Evolutionary conservation across 2,113 vertebrate species (phyloP).

Genomic region (Raja brachyura): DNA sequence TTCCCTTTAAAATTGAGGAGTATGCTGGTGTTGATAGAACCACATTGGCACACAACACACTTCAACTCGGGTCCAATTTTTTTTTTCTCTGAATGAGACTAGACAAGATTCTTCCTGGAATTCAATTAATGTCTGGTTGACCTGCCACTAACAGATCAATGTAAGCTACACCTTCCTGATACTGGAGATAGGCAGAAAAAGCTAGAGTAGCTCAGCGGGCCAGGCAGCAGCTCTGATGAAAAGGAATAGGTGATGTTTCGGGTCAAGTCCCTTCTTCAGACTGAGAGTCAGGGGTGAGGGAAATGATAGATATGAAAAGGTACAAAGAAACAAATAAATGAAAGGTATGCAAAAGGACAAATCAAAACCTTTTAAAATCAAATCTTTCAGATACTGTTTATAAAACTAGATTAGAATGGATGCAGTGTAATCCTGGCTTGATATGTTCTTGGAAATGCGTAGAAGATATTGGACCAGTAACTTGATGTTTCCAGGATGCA

Average conservation of each 20-base stretch:
- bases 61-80: neutral
- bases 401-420: neutral
- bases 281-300: no score
- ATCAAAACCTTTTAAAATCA: no score
- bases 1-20: neutral
- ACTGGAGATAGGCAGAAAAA: neutral
- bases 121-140: neutral
- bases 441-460: neutral
- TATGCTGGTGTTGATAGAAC: constrained; percentile 13
- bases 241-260: no score
- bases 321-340: no score
- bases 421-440: neutral
- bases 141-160: neutral
- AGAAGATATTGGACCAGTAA: neutral
- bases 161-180: neutral
- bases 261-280: no score
- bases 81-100: neutral
- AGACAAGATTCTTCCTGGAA: neutral
- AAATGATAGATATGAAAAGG: no score
- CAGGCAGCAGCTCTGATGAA: no score
- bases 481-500: neutral
- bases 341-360: no score
- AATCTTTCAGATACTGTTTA: neutral
- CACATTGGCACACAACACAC: neutral
- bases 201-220: no score